These are phyloP conservation scores for Steromphala cineraria DNA, from an alignment of 2,888 invertebrate species.

Conservation along the genomic window DNA sequence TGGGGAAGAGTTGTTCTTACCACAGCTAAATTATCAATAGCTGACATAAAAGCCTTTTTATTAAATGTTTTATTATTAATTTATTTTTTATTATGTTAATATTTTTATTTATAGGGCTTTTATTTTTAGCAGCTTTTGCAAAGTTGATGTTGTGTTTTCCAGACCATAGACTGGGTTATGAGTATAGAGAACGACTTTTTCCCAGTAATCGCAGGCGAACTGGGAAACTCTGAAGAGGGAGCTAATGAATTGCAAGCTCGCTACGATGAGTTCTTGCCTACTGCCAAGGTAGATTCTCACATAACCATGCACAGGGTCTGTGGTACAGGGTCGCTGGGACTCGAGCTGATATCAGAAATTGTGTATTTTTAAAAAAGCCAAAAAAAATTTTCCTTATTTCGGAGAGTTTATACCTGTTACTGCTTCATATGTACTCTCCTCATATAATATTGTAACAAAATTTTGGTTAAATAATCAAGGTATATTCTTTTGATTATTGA, in stretches of 20 bases:
- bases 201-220: conserved; percentile 83
- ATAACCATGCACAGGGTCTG: not conserved
- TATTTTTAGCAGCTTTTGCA: not conserved
- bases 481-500: no score
- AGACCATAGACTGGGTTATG: conserved; percentile 75
- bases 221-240: conserved; percentile 78
- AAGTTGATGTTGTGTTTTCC: conserved; percentile 42
- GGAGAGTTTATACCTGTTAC: not conserved
- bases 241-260: conserved; percentile 68
- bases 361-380: no score
- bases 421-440: no score
- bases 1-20: not conserved
- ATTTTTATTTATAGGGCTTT: no score
- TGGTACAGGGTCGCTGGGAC: no score
- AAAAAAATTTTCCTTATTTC: no score
- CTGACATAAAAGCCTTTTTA: not conserved
- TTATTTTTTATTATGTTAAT: not conserved
- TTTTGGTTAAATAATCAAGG: no score
- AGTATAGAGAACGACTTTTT: conserved; percentile 84
- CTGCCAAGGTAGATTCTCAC: conserved; percentile 65
- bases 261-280: conserved; percentile 72
- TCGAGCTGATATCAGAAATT: no score
- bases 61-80: not conserved
- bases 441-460: no score
- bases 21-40: not conserved